Conservation (phyloP, 2,888 invertebrate species). For the Cataglyphis rosenhaueri region DNA sequence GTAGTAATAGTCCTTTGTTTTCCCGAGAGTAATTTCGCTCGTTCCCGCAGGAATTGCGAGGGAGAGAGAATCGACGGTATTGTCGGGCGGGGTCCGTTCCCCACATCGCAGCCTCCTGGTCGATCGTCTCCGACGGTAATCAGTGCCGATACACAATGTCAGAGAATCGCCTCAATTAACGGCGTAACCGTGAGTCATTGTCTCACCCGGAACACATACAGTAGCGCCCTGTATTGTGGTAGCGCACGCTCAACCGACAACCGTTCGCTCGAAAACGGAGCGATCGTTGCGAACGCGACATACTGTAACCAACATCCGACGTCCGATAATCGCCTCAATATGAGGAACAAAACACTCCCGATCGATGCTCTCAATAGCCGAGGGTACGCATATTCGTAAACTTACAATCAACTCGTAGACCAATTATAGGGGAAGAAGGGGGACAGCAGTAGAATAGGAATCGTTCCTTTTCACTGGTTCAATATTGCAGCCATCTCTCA, state of each 20-base stretch:
- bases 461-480: background rate
- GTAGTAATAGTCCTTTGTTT: slow-evolving; percentile 56
- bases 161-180: slow-evolving; percentile 69
- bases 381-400: background rate
- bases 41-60: slow-evolving; percentile 18
- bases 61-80: slow-evolving; percentile 10
- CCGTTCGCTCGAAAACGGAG: slow-evolving; percentile 26
- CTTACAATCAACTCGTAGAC: background rate
- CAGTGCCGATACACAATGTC: slow-evolving; percentile 60
- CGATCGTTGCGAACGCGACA: slow-evolving; percentile 30
- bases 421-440: background rate
- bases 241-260: background rate
- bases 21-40: slow-evolving; percentile 27
- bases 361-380: slow-evolving; percentile 3
- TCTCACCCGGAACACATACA: slow-evolving; percentile 51
- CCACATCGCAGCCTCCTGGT: slow-evolving; percentile 11
- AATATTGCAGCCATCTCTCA: background rate
- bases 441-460: background rate
- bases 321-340: slow-evolving; percentile 31
- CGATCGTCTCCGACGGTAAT: slow-evolving; percentile 41
- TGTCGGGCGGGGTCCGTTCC: slow-evolving; percentile 9
- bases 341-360: slow-evolving; percentile 9
- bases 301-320: slow-evolving; percentile 24
- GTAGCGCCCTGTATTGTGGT: slow-evolving; percentile 22
- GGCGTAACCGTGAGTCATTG: slow-evolving; percentile 67